Base-by-base conservation (phyloP, 1,140 invertebrate species). In the Latrodectus geometricus region DNA sequence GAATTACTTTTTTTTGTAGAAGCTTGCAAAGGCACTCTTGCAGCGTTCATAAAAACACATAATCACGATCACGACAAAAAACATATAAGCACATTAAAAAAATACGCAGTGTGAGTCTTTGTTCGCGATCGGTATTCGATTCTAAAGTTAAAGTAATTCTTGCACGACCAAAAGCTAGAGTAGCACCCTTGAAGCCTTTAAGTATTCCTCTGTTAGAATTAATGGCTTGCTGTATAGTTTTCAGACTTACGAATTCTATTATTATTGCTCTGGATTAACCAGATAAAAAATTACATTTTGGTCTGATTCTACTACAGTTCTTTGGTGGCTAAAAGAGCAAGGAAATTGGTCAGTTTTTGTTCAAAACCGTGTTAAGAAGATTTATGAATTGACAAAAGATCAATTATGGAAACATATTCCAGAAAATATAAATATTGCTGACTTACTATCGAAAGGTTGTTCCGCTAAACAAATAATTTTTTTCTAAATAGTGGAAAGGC, bases 151-250 rank as follows among this genome's bases (percentile, higher is more conserved):
- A 52, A 77, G 87, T 49, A 86, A 76, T 14, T 20, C 11, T 76
- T 68, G 15, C 68, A 69, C 7, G 83, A 89, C 61, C 65, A 79
- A 66, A 72, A 69, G 54, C 68, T 85, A 35, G 88, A 88, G 23
- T 70, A 4, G 9, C 48, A n/a, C 69, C 66, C n/a, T 20, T 50
- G 21, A 79, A 17, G n/a, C 12, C 11, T 9, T 35, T 23, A 15
- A 65, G 4, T 56, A 80, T 66, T 61, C 23, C 72, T 35, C 17
- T 15, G 20, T 8, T 79, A 17, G 56, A 85, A 70, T 66, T 88
- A 50, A 65, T 54, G 48, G 72, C 65, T 8, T 49, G 35, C 49
- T 21, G n/a, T 9, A 72, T 84, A 48, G 70, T 8, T n/a, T 15
- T 56, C 52, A 65, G 73, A 65, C 54, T 66, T 17, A 14, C 54